These are phyloP conservation scores for Adelognathus sp. DNA, from an alignment of 2,888 invertebrate genomes.

Conservation along the genomic window DNA sequence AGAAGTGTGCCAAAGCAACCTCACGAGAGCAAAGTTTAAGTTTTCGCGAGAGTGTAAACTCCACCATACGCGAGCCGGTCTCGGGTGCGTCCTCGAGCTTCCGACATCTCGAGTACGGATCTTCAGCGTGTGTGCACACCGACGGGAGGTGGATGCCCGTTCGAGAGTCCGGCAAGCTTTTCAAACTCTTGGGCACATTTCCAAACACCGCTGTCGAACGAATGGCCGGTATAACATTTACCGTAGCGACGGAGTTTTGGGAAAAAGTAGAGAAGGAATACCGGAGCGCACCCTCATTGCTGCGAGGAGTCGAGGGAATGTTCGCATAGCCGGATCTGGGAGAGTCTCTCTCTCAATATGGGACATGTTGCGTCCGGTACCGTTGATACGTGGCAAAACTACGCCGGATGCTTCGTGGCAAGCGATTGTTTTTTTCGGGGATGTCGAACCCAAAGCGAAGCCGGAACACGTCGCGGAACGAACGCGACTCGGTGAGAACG, in stretches of 20 bases:
- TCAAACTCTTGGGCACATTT: not conserved
- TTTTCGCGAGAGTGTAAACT: not conserved
- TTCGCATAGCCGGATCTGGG: constrained; percentile 1
- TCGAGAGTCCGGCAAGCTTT: not conserved
- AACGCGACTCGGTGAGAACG: not conserved
- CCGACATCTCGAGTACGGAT: constrained; percentile 1
- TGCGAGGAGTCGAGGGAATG: not conserved
- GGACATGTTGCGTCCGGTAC: not conserved
- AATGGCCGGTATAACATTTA: not conserved
- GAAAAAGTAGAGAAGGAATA: not conserved
- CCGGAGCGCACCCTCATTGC: not conserved
- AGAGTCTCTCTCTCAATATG: not conserved
- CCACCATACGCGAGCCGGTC: not conserved
- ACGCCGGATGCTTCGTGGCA: not conserved
- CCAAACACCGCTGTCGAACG: not conserved
- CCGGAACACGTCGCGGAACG: constrained; percentile 17
- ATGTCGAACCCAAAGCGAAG: constrained; percentile 10
- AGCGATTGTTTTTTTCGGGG: not conserved
- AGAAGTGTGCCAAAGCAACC: not conserved
- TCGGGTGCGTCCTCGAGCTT: not conserved
- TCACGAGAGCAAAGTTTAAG: not conserved
- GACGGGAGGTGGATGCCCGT: not conserved
- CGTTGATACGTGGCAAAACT: not conserved
- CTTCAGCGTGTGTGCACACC: not conserved
- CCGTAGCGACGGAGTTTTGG: not conserved